These are phyloP conservation scores for Ylistrum balloti DNA, from an alignment of 1,140 invertebrate genomes.

Conservation along the genomic window DNA sequence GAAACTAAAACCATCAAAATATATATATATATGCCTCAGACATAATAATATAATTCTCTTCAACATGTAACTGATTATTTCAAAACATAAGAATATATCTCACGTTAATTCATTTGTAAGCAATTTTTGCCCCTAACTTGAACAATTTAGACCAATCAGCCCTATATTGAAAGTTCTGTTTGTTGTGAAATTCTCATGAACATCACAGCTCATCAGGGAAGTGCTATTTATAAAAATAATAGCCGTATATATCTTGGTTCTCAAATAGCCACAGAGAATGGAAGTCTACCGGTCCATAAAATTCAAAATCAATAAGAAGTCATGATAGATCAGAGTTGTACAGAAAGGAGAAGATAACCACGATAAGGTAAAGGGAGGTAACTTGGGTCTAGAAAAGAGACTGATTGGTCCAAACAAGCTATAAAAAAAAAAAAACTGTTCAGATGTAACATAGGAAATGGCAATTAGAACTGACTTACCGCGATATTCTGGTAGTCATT, in stretches of 20 bases:
- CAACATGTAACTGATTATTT: background rate
- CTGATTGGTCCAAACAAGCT: background rate
- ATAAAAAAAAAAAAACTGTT: background rate
- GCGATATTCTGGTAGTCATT: constrained; percentile 7
- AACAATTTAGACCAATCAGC: constrained; percentile 6
- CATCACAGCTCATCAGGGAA: too few relatives aligned
- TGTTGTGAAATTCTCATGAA: too few relatives aligned
- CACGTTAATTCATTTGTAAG: too few relatives aligned
- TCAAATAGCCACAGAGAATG: background rate
- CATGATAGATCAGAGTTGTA: too few relatives aligned
- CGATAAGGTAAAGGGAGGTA: background rate
- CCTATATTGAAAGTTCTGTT: too few relatives aligned
- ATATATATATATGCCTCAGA: constrained; percentile 22
- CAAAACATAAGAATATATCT: too few relatives aligned
- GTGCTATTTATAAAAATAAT: too few relatives aligned
- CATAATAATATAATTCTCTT: background rate
- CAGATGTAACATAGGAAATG: too few relatives aligned
- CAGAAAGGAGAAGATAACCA: background rate
- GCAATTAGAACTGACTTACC: background rate
- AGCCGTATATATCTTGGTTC: background rate
- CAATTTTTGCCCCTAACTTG: background rate
- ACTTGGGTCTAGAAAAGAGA: background rate
- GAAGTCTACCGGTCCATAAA: too few relatives aligned
- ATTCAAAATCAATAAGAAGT: too few relatives aligned
- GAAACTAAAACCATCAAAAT: background rate